Conservation (phyloP, 2,113 vertebrate genomes). For the Sprattus sprattus region DNA sequence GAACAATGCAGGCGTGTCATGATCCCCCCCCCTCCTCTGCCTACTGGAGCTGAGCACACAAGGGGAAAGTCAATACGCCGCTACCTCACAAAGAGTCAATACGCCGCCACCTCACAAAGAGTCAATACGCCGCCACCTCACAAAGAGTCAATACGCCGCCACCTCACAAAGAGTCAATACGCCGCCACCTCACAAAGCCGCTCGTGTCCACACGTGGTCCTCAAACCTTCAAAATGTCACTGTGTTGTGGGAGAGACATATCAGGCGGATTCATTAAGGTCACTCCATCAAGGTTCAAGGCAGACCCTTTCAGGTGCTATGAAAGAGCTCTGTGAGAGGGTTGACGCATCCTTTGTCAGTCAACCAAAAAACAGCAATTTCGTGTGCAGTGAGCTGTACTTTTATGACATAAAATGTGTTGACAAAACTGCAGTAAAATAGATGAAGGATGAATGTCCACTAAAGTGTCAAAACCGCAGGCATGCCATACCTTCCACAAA, state of each 20-base stretch:
- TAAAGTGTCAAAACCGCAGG: too few species aligned
- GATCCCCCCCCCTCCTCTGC: background rate
- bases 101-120: too few species aligned
- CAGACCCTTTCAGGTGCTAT: background rate
- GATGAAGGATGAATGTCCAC: too few species aligned
- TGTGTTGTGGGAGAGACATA: slow-evolving; percentile 39
- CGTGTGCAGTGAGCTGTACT: background rate
- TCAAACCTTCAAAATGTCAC: slow-evolving; percentile 52
- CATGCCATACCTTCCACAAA: too few species aligned
- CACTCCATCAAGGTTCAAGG: slow-evolving; percentile 20
- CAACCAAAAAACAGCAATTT: background rate
- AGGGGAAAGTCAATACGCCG: slow-evolving; percentile 47
- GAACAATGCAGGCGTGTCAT: slow-evolving; percentile 30
- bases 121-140: too few species aligned
- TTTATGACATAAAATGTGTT: background rate
- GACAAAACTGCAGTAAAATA: too few species aligned
- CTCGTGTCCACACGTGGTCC: slow-evolving; percentile 30
- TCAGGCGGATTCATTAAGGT: slow-evolving; percentile 47
- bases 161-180: too few species aligned
- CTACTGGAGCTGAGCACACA: slow-evolving; percentile 28
- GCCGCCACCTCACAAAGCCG: slow-evolving; percentile 12
- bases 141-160: too few species aligned
- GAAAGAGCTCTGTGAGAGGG: background rate
- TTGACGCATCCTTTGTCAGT: too few species aligned
- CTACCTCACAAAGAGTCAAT: slow-evolving; percentile 26